Conservation (phyloP, 2,797 vertebrate genomes). For the Amazona finschi region DNA sequence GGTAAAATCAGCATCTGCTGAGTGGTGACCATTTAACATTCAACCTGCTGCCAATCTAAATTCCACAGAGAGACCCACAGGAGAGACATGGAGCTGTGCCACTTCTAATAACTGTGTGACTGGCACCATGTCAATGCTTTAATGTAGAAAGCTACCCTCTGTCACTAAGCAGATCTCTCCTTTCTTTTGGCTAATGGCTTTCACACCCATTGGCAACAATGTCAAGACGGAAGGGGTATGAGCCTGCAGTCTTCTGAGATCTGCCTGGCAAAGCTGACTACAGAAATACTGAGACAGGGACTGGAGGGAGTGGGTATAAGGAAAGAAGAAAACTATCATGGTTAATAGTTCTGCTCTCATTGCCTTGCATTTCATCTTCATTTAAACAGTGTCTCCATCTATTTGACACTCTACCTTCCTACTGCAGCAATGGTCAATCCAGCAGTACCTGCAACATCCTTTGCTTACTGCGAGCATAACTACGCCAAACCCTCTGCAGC, state of each 20-base stretch:
- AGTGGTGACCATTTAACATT: slow-evolving; percentile 70
- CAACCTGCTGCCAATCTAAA: slow-evolving; percentile 69
- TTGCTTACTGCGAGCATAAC: not conserved
- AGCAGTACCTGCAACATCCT: not conserved
- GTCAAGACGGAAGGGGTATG: not conserved
- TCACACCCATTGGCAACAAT: slow-evolving; percentile 53
- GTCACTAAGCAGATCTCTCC: slow-evolving; percentile 65
- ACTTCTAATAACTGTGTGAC: slow-evolving; percentile 68
- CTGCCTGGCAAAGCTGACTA: not conserved
- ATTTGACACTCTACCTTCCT: not conserved
- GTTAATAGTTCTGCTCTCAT: not conserved
- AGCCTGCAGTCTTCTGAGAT: not conserved
- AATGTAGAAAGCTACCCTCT: slow-evolving; percentile 64
- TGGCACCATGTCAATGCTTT: slow-evolving; percentile 71
- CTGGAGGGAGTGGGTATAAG: not conserved
- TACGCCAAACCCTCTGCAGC: not conserved
- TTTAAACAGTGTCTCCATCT: not conserved
- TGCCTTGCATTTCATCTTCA: not conserved
- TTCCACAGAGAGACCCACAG: slow-evolving; percentile 56
- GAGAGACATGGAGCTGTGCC: slow-evolving; percentile 66
- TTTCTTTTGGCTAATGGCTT: slow-evolving; percentile 67
- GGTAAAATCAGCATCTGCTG: slow-evolving; percentile 68
- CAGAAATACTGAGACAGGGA: not conserved
- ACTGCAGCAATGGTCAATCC: not conserved
- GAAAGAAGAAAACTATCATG: not conserved